These are phyloP conservation scores for Sylvia borin DNA, from an alignment of 2,797 vertebrate species.

Conservation along the genomic window DNA sequence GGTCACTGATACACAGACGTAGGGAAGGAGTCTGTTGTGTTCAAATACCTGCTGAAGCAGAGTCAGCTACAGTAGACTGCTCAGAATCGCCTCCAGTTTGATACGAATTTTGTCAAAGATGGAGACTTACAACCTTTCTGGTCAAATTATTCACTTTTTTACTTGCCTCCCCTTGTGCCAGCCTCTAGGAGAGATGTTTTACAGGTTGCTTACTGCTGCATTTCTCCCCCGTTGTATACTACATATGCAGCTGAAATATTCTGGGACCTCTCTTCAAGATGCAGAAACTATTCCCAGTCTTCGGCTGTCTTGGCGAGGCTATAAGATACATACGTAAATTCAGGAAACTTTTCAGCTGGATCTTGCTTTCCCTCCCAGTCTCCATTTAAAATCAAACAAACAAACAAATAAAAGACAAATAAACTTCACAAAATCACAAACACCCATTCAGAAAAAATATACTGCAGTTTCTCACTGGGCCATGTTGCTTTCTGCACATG, in stretches of 20 bases:
- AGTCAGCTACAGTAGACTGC: neutral
- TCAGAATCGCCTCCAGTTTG: neutral
- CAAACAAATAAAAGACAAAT: neutral
- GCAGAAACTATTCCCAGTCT: neutral
- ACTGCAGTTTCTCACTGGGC: neutral
- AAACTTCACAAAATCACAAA: neutral
- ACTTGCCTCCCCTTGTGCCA: fast-evolving
- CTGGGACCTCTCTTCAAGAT: neutral
- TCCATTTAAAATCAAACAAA: neutral
- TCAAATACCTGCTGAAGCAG: neutral
- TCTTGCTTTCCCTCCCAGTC: neutral
- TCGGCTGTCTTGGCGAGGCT: neutral
- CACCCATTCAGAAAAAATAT: neutral
- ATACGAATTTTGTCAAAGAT: neutral
- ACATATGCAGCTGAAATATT: neutral
- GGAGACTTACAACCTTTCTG: neutral
- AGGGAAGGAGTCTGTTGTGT: neutral
- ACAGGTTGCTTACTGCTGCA: neutral
- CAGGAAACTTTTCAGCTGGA: neutral
- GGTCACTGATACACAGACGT: neutral
- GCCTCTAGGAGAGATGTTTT: neutral
- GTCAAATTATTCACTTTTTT: neutral
- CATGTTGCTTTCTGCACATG: neutral
- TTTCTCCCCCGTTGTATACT: neutral
- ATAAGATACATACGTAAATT: neutral